phyloP scores from a whole-genome alignment of 2,797 vertebrate genomes.

The Chelidonichthys spinosus region DNA sequence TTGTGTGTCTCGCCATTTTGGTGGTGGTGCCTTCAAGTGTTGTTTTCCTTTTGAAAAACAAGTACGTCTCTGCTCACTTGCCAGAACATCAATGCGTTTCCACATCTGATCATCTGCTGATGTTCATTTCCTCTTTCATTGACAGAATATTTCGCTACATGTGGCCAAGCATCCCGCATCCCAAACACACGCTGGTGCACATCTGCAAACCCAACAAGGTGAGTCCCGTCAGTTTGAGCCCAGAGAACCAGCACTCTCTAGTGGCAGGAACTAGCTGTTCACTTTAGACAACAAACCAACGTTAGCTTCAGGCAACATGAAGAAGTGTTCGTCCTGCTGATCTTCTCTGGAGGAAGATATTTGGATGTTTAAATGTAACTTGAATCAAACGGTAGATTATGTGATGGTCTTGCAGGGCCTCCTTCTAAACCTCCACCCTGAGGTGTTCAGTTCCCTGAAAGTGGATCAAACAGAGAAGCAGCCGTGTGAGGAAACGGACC shows the following conservation, averaged over 20 bases:
- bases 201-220: constrained; percentile 78
- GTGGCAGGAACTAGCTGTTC: neutral
- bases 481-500: constrained; percentile 1
- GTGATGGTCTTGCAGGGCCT: constrained; percentile 60
- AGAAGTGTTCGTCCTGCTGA: neutral
- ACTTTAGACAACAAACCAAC: too few species aligned
- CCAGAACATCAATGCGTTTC: neutral
- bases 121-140: neutral
- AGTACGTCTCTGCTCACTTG: constrained; percentile 43
- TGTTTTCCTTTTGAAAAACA: constrained; percentile 58
- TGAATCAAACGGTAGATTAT: neutral
- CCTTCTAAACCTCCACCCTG: constrained; percentile 76
- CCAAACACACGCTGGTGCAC: constrained; percentile 79
- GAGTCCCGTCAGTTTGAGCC: constrained; percentile 2
- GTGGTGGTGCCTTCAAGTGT: constrained; percentile 24
- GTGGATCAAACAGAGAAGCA: constrained; percentile 43
- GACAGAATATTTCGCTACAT: constrained; percentile 75
- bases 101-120: neutral
- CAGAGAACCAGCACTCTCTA: too few species aligned
- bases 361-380: too few species aligned
- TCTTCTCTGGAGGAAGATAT: too few species aligned
- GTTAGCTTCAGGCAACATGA: too few species aligned
- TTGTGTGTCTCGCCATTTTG: constrained; percentile 18
- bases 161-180: constrained; percentile 82
- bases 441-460: constrained; percentile 74